Base-by-base conservation (phyloP, 2,888 invertebrate genomes). In the Apamea monoglypha region DNA sequence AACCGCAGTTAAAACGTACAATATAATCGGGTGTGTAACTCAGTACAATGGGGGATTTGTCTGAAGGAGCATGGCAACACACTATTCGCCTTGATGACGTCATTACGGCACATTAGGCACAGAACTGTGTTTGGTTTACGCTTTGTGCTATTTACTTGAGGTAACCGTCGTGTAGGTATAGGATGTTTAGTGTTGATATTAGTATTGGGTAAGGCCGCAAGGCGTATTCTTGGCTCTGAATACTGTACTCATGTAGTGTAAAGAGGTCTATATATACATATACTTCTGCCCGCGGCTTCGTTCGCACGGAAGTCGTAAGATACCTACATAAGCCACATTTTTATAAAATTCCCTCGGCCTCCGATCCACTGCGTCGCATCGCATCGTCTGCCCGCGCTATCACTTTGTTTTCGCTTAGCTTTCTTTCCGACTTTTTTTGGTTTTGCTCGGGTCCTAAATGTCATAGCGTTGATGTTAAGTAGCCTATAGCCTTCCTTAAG, bases 81-180 rank as follows among this genome's bases (percentile, higher is more conserved):
- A 50, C 70, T 81, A 61, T 18, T 56, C 56, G 36, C 59, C 70
- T 59, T 70, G 56, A 44, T 70, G 67, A 61, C 82, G 82, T 84
- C 86, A 77, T 74, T 59, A 74, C n/a, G 73, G 50, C 50, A 59
- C 73, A 63, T 78, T 86, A 85, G 40, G 29, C 56, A 36, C 53
- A 53, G n/a, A 64, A 67, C 29, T 76, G 68, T 84, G 75, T 81
- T 83, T 72, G 61, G 81, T 76, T 81, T 81, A 36, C 72, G 69
- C 72, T 64, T 66, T 73, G 81, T 68, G 70, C 59, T 84, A 82
- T 84, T 82, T 81, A 32, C 64, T 71, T 63, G 53, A 66, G 82
- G 61, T 82, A 85, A 71, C 66, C 63, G 63, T 59, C 29, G 44
- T 76, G 25, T 72, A n/a, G n/a, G n/a, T n/a, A 69, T 47, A 29